Base-by-base conservation (phyloP, 2,113 vertebrate species). In the Thalassoma bifasciatum region DNA sequence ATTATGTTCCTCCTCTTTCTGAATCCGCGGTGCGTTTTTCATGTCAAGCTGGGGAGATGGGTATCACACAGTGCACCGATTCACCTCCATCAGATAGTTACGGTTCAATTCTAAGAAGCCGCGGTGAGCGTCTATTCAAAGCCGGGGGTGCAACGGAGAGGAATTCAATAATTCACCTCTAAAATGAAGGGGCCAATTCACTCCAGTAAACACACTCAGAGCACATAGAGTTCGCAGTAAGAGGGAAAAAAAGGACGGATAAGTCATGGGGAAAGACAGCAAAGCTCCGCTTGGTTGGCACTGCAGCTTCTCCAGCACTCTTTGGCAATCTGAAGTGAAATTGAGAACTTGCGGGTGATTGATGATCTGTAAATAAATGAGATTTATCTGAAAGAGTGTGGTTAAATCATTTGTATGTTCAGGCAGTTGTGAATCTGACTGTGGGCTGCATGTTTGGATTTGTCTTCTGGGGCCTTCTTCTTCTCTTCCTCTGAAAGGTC, bases 101-200 rank as follows among this genome's bases (percentile, higher is more conserved):
- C 30, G 79, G 75, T 82, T 76, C 68, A 78, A 38, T 82, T 81
- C 51, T 73, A 65, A 81, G 71, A 83, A 64, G 62, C 69, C 78
- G 6, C 58, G 13, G 81, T 5, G 38, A 85, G 72, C 37, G 4
- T 44, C 69, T 66, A 72, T 67, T 77, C 59, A 72, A 66, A 84
- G 72, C 46, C 36, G 42, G 69, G 66, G 72, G 77, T 68, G 76
- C 75, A 87, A 69, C 14, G 1, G 52, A 70, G 77, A 86, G 66
- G 80, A 81, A 90, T 89, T 89, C 81, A 82, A 86, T 88, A 79
- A 85, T 75, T 86, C 86, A 89, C 79, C 86, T 81, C 49, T 63
- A 60, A 69, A 59, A 73, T 66, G 77, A 73, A 77, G 79, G 82
- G 68, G 74, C 68, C 79, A 71, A 14, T 66, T 72, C 70, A 82